Evolutionary conservation across 2,888 invertebrate species (phyloP), one percentile per base, ranked within the genome.

Genomic region (Himalopsyche anomala): DNA sequence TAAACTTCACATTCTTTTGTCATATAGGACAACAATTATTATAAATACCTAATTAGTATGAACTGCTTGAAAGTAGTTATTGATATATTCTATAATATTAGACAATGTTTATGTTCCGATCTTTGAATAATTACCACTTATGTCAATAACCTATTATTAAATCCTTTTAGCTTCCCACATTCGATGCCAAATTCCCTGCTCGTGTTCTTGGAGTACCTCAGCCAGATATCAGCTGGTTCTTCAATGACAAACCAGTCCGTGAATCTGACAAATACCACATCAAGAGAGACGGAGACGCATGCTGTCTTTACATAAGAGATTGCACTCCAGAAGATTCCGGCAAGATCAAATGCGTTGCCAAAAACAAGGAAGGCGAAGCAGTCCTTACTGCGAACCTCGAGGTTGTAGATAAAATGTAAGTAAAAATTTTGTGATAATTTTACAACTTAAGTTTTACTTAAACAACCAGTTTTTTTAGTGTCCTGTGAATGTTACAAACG

Each of bases 171-270:
- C 91, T 96, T 19, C 96, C 96, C 19, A 95, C 94, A 54, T 95
- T 95, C 90, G 97, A 97, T 91, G 97, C 96, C 2, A 97, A 97
- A 90, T 96, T 98, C 91, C 94, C 96, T 0, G 97, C 96, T 0
- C 95, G 96, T 3, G 95, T 98, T 0, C 94, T 94, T 83, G 98
- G 98, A 11, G 94, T 97, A 5, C 98, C 98, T 0, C 93, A 94
- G 80, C 98, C 99, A 0, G 97, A 97, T 12, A 94, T 99, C 36
- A 93, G 94, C 0, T 99, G 99, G 99, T 96, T 95, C 92, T 96
- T 96, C 92, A 95, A 98, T 91, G 97, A 96, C 9, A 93, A 94
- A 85, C 95, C 95, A 0, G 94, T 99, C 28, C 91, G 92, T 0
- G 94, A 95, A 88, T 92, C 94, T 3, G 95, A 95, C 83, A 97